Evolutionary conservation across 2,113 vertebrate genomes (phyloP).

Genomic region (Neolamprologus cancellatus): DNA sequence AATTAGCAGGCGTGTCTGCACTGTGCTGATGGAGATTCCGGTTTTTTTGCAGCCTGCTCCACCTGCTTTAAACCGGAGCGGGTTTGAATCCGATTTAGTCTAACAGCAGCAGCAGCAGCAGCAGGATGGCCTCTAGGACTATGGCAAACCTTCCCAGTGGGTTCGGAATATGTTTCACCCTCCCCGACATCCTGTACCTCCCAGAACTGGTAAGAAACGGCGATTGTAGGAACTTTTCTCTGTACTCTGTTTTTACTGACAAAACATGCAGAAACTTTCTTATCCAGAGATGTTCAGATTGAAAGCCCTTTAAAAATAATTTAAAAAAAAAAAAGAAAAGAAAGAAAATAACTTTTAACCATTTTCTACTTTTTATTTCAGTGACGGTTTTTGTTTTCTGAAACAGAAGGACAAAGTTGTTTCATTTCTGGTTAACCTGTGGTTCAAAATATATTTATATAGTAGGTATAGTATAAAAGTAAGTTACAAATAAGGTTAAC

Average conservation of each 20-base stretch:
- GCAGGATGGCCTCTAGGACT: conserved; percentile 51
- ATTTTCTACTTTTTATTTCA: background rate
- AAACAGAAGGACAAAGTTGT: background rate
- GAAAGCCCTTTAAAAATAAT: background rate
- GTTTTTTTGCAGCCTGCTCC: background rate
- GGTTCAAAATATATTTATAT: background rate
- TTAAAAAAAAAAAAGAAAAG: background rate
- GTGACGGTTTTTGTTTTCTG: background rate
- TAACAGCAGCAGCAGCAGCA: background rate
- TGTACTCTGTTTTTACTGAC: background rate
- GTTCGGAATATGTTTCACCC: conserved; percentile 42
- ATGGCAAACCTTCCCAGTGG: conserved; percentile 62
- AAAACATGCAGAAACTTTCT: background rate
- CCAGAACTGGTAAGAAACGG: conserved; percentile 68
- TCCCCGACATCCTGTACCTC: conserved; percentile 70
- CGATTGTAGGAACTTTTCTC: background rate
- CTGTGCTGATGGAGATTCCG: background rate
- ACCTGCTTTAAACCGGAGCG: background rate
- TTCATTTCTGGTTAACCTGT: background rate
- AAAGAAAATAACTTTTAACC: background rate
- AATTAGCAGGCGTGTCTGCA: background rate
- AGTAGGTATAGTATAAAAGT: background rate
- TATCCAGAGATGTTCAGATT: background rate
- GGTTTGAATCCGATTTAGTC: background rate
- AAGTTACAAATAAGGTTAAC: background rate